These are phyloP conservation scores for Crocodylus rhombifer DNA, from an alignment of 2,797 vertebrate species.

Conservation along the genomic window DNA sequence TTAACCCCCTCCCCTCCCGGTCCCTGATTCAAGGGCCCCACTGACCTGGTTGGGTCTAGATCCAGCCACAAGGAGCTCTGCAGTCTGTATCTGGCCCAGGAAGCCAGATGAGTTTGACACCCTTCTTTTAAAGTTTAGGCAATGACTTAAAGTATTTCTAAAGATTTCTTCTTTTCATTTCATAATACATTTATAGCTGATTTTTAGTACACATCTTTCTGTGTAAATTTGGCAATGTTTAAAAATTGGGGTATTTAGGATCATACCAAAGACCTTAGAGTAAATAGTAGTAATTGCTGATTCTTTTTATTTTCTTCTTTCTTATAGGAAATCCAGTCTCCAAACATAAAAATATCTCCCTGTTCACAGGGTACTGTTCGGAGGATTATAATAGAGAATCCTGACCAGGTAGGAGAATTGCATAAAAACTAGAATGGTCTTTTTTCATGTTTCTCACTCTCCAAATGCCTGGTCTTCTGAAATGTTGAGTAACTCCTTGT, in stretches of 20 bases:
- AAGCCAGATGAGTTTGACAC: too few species aligned
- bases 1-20: too few species aligned
- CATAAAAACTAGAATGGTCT: not conserved
- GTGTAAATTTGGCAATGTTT: accelerated
- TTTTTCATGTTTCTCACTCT: not conserved
- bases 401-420: slow-evolving; percentile 79
- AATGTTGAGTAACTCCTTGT: accelerated
- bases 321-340: slow-evolving; percentile 61
- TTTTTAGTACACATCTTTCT: too few species aligned
- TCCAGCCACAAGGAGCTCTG: too few species aligned
- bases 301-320: not conserved
- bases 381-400: slow-evolving; percentile 83
- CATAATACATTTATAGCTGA: accelerated
- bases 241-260: not conserved
- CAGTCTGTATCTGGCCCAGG: too few species aligned
- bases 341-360: slow-evolving; percentile 60
- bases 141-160: not conserved
- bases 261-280: not conserved
- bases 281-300: not conserved
- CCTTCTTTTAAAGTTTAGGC: too few species aligned
- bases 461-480: accelerated
- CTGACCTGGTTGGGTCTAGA: too few species aligned
- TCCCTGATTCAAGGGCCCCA: too few species aligned
- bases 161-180: accelerated
- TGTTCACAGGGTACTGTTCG: slow-evolving; percentile 80